phyloP scores from a whole-genome alignment of 2,113 vertebrate genomes.

The Gnathonemus echidnorhynchus region DNA sequence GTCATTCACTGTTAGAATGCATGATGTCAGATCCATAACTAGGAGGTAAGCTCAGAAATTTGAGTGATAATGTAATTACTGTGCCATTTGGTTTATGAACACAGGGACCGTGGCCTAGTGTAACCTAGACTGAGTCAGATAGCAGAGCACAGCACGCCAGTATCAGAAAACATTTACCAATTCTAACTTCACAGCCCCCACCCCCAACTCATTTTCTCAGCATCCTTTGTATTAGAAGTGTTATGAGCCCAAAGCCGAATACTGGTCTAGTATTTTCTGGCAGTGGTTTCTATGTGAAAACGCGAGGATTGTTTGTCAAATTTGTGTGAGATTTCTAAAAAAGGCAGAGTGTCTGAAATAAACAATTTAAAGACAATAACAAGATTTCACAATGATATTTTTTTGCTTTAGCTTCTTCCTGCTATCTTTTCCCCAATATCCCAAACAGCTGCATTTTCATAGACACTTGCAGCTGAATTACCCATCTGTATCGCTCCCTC shows the following conservation, averaged over 20 bases:
- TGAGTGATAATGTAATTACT: neutral
- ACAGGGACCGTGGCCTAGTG: neutral
- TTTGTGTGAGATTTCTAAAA: neutral
- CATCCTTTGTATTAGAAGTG: neutral
- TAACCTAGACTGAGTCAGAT: neutral
- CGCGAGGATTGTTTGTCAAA: neutral
- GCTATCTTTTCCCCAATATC: neutral
- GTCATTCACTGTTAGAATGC: neutral
- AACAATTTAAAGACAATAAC: neutral
- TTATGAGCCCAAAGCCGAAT: neutral
- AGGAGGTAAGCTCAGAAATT: neutral
- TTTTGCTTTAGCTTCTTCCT: neutral
- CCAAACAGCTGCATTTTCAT: neutral
- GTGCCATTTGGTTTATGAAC: neutral
- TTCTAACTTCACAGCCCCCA: neutral
- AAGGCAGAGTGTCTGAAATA: neutral
- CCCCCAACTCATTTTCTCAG: neutral
- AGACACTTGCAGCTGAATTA: neutral
- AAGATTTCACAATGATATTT: neutral
- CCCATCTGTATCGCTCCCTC: neutral
- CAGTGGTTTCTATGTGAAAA: neutral
- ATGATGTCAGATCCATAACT: neutral
- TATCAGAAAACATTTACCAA: neutral
- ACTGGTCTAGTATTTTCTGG: neutral
- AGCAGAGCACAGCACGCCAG: neutral